These are phyloP conservation scores for Moxostoma hubbsi DNA, from an alignment of 2,797 vertebrate species.

Conservation along the genomic window DNA sequence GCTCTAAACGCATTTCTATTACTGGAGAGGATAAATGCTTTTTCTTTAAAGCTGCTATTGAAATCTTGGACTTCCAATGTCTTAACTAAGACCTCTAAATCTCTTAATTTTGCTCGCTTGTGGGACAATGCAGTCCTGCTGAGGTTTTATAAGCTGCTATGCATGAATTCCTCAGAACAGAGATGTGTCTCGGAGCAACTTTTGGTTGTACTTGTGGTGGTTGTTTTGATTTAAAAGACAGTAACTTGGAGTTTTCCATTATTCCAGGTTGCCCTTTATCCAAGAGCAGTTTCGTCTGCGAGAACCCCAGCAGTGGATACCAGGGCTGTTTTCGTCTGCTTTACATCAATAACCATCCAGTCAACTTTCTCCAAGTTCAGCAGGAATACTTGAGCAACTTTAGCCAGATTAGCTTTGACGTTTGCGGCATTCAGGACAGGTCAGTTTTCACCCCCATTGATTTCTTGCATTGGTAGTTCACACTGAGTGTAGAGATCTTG, in stretches of 20 bases:
- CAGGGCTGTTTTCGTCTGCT: conserved; percentile 64
- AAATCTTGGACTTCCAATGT: conserved; percentile 43
- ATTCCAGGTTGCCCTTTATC: conserved; percentile 53
- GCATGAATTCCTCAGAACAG: conserved; percentile 15
- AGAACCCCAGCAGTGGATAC: conserved; percentile 50
- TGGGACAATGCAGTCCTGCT: conserved; percentile 39
- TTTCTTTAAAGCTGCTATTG: conserved; percentile 42
- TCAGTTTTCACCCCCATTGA: conserved; percentile 27
- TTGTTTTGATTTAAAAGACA: conserved; percentile 16
- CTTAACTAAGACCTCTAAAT: conserved; percentile 49
- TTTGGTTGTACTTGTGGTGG: conserved; percentile 14
- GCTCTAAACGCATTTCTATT: conserved; percentile 29
- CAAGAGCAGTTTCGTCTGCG: conserved; percentile 35
- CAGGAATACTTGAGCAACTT: conserved; percentile 54
- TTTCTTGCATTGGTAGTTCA: not conserved
- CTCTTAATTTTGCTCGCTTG: conserved; percentile 33
- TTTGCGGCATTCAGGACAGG: conserved; percentile 65
- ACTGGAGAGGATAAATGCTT: conserved; percentile 37
- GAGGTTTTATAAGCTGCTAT: conserved; percentile 51
- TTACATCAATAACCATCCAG: conserved; percentile 56
- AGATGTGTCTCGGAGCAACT: conserved; percentile 34
- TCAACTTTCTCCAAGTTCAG: conserved; percentile 58
- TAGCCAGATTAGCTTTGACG: conserved; percentile 60
- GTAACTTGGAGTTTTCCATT: conserved; percentile 26
- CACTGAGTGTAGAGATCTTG: not conserved